These are phyloP conservation scores for Pectinophora gossypiella DNA, from an alignment of 1,140 invertebrate genomes.

Conservation along the genomic window DNA sequence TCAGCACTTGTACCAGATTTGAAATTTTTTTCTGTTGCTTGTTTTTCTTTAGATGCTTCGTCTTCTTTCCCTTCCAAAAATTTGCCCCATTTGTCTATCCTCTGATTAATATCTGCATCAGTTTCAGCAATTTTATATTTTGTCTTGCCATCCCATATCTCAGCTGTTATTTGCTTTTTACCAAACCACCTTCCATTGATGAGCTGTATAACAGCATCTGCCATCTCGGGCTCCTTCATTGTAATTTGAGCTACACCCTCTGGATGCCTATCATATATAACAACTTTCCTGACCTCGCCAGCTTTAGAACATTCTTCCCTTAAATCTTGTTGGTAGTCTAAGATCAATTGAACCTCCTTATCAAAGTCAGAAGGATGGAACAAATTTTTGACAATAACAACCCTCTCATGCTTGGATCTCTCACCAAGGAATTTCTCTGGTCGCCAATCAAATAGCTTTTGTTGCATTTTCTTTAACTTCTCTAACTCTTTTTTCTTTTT, in stretches of 20 bases:
- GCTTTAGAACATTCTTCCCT: slow-evolving; percentile 93
- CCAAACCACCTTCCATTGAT: slow-evolving; percentile 96
- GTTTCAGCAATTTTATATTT: slow-evolving; percentile 96
- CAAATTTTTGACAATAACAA: slow-evolving; percentile 96
- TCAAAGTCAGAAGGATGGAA: slow-evolving; percentile 95
- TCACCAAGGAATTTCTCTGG: slow-evolving; percentile 93
- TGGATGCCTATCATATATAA: slow-evolving; percentile 94
- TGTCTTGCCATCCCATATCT: slow-evolving; percentile 96
- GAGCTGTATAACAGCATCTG: slow-evolving; percentile 91
- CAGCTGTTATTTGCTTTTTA: slow-evolving; percentile 88
- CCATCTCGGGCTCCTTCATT: slow-evolving; percentile 93
- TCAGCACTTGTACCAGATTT: neutral
- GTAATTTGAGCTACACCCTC: slow-evolving; percentile 95
- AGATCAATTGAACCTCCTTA: slow-evolving; percentile 88
- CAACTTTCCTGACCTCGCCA: slow-evolving; percentile 94
- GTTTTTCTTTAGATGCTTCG: slow-evolving; percentile 24
- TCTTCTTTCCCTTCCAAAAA: slow-evolving; percentile 80
- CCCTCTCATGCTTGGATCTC: slow-evolving; percentile 90
- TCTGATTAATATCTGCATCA: slow-evolving; percentile 87
- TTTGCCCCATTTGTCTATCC: slow-evolving; percentile 92
- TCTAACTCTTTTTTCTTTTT: slow-evolving; percentile 93
- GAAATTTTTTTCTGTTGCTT: slow-evolving; percentile 13
- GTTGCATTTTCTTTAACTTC: slow-evolving; percentile 94
- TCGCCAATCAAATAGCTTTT: slow-evolving; percentile 97
- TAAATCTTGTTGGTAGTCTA: slow-evolving; percentile 95